These are phyloP conservation scores for Drosophila nigricruria DNA, from an alignment of 2,888 invertebrate genomes.

Conservation along the genomic window DNA sequence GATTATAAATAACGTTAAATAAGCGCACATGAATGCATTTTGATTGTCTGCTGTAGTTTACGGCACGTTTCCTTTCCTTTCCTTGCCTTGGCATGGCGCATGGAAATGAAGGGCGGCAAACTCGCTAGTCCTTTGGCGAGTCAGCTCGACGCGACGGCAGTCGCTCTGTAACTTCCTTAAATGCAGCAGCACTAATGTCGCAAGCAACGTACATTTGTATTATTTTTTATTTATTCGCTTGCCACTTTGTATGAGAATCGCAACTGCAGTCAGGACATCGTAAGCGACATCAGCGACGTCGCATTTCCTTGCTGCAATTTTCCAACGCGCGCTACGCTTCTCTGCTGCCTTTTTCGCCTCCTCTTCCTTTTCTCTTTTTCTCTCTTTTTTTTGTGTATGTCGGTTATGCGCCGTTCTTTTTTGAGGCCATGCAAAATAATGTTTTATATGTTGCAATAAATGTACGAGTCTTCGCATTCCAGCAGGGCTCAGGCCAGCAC, in stretches of 20 bases:
- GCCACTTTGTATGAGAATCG: conserved; percentile 67
- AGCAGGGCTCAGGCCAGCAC: background rate
- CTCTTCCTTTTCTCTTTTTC: background rate
- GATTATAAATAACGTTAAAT: conserved; percentile 78
- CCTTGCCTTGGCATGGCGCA: background rate
- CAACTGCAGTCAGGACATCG: conserved; percentile 52
- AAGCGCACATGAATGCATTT: conserved; percentile 80
- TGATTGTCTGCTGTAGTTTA: conserved; percentile 76
- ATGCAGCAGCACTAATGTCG: conserved; percentile 68
- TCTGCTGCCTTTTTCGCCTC: conserved; percentile 1
- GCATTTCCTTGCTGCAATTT: conserved; percentile 77
- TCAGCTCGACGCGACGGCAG: conserved; percentile 7
- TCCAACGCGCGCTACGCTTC: conserved; percentile 57
- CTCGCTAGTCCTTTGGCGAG: conserved; percentile 35
- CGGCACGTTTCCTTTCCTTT: conserved; percentile 64
- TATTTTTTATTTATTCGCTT: conserved; percentile 70
- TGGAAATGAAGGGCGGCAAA: conserved; percentile 57
- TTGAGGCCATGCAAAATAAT: conserved; percentile 79
- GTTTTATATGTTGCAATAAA: conserved; percentile 80
- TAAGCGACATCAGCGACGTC: conserved; percentile 49
- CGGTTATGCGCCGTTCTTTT: conserved; percentile 54
- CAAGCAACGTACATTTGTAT: conserved; percentile 62
- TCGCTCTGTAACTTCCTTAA: conserved; percentile 66
- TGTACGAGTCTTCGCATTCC: conserved; percentile 59
- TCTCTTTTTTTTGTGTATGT: conserved; percentile 40